A percentile compares a stretch with the other conserved stretches of the same genome.
Evolutionary conservation across 2,888 invertebrate species (phyloP).

Genomic region (Ctena decussata): DNA sequence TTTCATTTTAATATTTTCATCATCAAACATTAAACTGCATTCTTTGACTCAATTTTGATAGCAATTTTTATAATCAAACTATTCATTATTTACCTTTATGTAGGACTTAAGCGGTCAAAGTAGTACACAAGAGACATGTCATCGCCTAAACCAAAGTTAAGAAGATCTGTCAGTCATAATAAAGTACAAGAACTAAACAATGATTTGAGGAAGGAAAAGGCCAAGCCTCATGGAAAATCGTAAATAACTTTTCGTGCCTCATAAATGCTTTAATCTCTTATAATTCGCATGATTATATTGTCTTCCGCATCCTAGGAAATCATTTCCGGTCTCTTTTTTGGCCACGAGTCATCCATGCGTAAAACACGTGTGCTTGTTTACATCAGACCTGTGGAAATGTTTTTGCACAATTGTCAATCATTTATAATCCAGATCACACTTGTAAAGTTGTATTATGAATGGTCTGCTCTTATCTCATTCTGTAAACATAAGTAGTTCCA

Average conservation of each 20-base stretch:
- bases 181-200: conserved; percentile 70
- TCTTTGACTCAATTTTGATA: too few relatives aligned
- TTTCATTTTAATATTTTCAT: too few relatives aligned
- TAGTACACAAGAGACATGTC: background rate
- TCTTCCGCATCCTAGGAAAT: background rate
- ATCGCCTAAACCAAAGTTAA: conserved; percentile 67
- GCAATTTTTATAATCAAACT: background rate
- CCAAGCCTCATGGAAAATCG: conserved; percentile 74
- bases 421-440: background rate
- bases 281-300: background rate
- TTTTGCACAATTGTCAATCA: too few relatives aligned
- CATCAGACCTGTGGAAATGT: background rate
- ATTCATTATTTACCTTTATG: background rate
- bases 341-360: conserved; percentile 60
- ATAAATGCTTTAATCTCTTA: background rate
- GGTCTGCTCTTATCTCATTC: background rate
- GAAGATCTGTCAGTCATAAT: conserved; percentile 71
- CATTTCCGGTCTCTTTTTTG: conserved; percentile 38
- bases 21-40: too few relatives aligned
- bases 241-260: conserved; percentile 55
- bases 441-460: background rate
- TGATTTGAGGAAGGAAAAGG: conserved; percentile 68
- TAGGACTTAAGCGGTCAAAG: conserved; percentile 17
- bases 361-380: conserved; percentile 33
- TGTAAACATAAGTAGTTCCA: too few relatives aligned